Base-by-base conservation (phyloP, 1,140 invertebrate genomes). In the Hermetia illucens region DNA sequence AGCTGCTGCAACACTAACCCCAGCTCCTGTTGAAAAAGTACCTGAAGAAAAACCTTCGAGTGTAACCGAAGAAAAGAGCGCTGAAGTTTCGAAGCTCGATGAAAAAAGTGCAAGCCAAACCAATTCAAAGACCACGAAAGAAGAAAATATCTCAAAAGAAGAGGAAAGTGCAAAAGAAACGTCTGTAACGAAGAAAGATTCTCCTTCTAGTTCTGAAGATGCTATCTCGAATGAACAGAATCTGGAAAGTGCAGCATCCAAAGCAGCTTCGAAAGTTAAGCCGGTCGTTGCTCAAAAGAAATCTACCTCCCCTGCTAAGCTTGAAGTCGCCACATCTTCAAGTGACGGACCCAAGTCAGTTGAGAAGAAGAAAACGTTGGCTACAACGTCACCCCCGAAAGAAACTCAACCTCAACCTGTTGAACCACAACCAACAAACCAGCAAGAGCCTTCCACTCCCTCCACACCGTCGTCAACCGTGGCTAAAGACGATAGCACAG, bases 371-470 rank as follows among this genome's bases (percentile, higher is more conserved):
- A 38, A 36, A 21, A 36, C 9, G 9, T 21, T 21, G 15, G 8
- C 16, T 19, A 19, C 15, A 20, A n/a, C n/a, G n/a, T 20, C 17
- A 4, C 4, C 33, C 15, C 10, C 22, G 21, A 27, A 16, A 15
- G 25, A 33, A 25, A 10, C 21, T 21, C 39, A 35, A 15, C 13
- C 37, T 9, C 20, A n/a, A 10, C 21, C 21, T 2, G 20, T 21
- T 3, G 38, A 19, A n/a, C 33, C 29, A 9, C 24, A 27, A 27
- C n/a, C n/a, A 27, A 27, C 2, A 27, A 21, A 19, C 24, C 40
- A 2, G 16, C 32, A 10, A 22, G 34, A 29, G 27, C 36, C 31
- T 12, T 21, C 34, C 15, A 42, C 34, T 24, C 36, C 33, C 12
- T 25, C 13, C 13, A 43, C 31, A 3, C 13, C 34, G n/a, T 19